A percentile compares a stretch with the other conserved stretches of the same genome.
Conservation (phyloP, 1,140 invertebrate genomes). For the Cotesia vestalis region DNA sequence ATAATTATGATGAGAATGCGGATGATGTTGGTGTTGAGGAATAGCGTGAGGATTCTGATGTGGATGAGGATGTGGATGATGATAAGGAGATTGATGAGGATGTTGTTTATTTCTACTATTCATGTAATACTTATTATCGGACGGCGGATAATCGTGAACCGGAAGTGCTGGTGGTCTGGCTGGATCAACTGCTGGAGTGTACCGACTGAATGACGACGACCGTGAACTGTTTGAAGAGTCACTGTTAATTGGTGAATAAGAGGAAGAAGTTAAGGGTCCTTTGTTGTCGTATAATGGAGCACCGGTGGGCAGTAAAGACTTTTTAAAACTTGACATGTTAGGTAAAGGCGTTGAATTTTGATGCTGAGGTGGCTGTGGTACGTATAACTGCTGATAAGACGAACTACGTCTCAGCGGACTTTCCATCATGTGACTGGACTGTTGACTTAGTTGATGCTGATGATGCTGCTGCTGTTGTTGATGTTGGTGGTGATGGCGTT, state of each 20-base stretch:
- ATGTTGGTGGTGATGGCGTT: conserved; percentile 34
- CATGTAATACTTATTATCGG: conserved; percentile 54
- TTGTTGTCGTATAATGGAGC: conserved; percentile 48
- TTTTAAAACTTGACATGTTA: conserved; percentile 62
- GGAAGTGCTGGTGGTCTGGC: conserved; percentile 41
- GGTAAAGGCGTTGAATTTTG: conserved; percentile 50
- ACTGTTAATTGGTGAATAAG: conserved; percentile 31
- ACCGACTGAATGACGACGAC: conserved; percentile 41
- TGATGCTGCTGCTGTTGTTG: conserved; percentile 43
- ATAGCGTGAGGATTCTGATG: not conserved
- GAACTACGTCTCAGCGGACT: conserved; percentile 44
- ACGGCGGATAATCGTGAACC: conserved; percentile 49
- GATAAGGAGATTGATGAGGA: not conserved
- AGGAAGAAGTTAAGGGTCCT: conserved; percentile 43
- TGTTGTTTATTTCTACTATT: conserved; percentile 40
- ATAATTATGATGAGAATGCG: conserved; percentile 12
- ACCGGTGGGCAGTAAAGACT: conserved; percentile 53
- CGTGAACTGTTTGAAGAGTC: conserved; percentile 41
- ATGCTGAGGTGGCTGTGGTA: conserved; percentile 42
- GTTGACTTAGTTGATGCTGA: conserved; percentile 29
- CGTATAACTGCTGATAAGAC: conserved; percentile 47
- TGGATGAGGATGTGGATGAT: not conserved
- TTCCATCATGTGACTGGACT: conserved; percentile 39
- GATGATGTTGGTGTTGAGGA: conserved; percentile 6
- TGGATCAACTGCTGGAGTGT: conserved; percentile 43